phyloP scores from a whole-genome alignment of 2,888 invertebrate genomes.

The Meganola albula region DNA sequence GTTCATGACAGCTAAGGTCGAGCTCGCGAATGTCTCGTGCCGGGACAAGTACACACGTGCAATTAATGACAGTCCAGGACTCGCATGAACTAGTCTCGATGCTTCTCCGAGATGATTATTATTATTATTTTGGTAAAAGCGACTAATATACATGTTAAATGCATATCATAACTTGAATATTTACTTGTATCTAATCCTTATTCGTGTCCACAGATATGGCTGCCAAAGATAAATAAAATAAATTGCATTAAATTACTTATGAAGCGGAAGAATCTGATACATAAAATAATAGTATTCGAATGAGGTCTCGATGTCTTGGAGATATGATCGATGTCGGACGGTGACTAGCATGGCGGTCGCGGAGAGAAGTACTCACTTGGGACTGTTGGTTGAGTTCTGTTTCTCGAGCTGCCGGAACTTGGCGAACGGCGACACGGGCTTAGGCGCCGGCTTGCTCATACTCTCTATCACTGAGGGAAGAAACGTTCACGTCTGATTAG shows the following conservation, averaged over 20 bases:
- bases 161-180: slow-evolving; percentile 51
- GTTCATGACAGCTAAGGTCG: slow-evolving; percentile 28
- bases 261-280: slow-evolving; percentile 46
- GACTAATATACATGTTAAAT: slow-evolving; percentile 54
- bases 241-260: slow-evolving; percentile 47
- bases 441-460: slow-evolving; percentile 70
- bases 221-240: slow-evolving; percentile 66
- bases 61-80: slow-evolving; percentile 17
- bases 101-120: slow-evolving; percentile 23
- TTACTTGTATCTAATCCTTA: slow-evolving; percentile 64
- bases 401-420: slow-evolving; percentile 95
- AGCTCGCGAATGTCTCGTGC: slow-evolving; percentile 18
- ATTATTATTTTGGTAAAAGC: slow-evolving; percentile 41
- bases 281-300: slow-evolving; percentile 29
- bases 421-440: slow-evolving; percentile 90
- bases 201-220: slow-evolving; percentile 63
- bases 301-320: no score
- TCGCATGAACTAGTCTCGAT: slow-evolving; percentile 32
- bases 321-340: not conserved
- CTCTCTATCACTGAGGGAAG: slow-evolving; percentile 73
- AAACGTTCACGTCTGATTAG: no score
- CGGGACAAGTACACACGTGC: slow-evolving; percentile 22
- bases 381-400: slow-evolving; percentile 87
- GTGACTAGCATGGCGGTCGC: not conserved
- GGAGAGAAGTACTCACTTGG: slow-evolving; percentile 80